Base-by-base conservation (phyloP, 2,797 vertebrate genomes). In the Coregonus sp. region DNA sequence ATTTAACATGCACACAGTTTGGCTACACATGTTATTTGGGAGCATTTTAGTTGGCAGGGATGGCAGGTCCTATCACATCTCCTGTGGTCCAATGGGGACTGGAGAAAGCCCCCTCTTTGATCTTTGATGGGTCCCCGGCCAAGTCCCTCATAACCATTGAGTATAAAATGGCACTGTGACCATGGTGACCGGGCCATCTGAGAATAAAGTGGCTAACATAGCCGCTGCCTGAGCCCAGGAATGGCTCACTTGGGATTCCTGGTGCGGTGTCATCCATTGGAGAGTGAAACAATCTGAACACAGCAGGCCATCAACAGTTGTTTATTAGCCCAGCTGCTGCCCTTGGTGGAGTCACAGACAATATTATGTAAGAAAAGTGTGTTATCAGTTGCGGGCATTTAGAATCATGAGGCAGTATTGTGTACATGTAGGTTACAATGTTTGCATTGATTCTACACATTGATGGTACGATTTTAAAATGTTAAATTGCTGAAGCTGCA, bases 121-220 rank as follows among this genome's bases (percentile, higher is more conserved):
- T 40, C 33, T 70, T 18, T 20, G 18, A 70, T 70, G n/a, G 35
- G 37, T 40, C 11, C 35, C 40, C 11, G n/a, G n/a, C 68, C 37
- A 70, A 25, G 18, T 20, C 18, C 35, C n/a, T 25, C 68, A 70
- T 9, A 70, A 47, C 68, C 68, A 50, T 50, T 47, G 4, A 1
- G 68, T 47, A 25, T 70, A 20, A 70, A 70, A 70, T 70, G 68
- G 68, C n/a, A 25, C 37, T 20, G 35, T 20, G 68, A 70, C 68
- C 37, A 69, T 69, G 67, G 33, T 18, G 67, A 69, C 29, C 18
- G 33, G 67, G 33, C 16, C 67, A 71, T 50, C 70, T 20, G 70
- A 31, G 70, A 71, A 47, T 40, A 11, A 20, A 50, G 12, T 50
- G 47, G 11, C 4, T 51, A 25, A 51, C n/a, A 71, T 25, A 71